phyloP scores from a whole-genome alignment of 2,113 vertebrate species.

The Centropristis striata region DNA sequence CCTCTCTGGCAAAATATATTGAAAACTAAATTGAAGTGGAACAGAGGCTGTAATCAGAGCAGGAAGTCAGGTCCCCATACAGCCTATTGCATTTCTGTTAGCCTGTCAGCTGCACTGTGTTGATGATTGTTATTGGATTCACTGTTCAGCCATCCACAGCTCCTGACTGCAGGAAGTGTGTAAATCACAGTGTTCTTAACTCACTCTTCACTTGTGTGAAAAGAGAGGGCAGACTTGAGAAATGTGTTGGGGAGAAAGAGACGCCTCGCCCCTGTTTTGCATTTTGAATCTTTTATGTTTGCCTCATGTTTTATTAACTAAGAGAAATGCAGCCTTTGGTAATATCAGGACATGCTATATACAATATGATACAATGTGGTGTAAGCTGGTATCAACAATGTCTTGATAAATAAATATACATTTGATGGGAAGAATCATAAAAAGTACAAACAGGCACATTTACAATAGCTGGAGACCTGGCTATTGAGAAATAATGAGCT shows the following conservation, averaged over 20 bases:
- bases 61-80: neutral
- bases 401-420: neutral
- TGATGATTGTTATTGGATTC: neutral
- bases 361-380: neutral
- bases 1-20: neutral
- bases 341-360: neutral
- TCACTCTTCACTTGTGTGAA: neutral
- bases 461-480: too few species aligned
- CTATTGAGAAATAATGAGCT: too few species aligned
- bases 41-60: neutral
- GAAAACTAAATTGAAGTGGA: neutral
- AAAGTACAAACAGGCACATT: too few species aligned
- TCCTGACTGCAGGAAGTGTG: neutral
- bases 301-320: constrained; percentile 1
- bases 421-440: too few species aligned
- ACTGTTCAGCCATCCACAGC: constrained; percentile 7
- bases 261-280: neutral
- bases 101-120: neutral
- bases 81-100: neutral
- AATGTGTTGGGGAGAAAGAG: neutral
- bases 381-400: neutral
- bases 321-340: neutral
- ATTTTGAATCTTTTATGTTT: constrained; percentile 20
- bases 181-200: neutral
- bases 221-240: neutral